A percentile compares a stretch with the other conserved stretches of the same genome.
These are phyloP conservation scores for Steromphala cineraria DNA, from an alignment of 2,888 invertebrate species.

Conservation along the genomic window DNA sequence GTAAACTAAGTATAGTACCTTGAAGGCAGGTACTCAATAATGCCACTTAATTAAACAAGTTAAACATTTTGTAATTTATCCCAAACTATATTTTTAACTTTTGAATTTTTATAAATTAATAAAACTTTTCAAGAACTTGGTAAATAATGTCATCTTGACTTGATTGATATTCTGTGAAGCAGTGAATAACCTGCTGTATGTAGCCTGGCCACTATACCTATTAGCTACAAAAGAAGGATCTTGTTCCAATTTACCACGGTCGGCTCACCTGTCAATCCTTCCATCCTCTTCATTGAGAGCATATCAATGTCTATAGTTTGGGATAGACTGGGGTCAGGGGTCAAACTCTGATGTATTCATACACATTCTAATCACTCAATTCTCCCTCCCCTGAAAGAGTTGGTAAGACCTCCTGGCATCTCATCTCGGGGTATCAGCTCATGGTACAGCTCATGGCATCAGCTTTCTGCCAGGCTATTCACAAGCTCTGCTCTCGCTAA, in stretches of 20 bases:
- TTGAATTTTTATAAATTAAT: too few species aligned
- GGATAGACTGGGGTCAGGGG: neutral
- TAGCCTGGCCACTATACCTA: too few species aligned
- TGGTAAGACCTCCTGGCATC: neutral
- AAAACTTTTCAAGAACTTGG: too few species aligned
- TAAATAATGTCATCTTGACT: too few species aligned
- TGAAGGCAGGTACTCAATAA: too few species aligned
- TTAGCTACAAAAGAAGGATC: too few species aligned
- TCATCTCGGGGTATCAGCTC: conserved; percentile 12
- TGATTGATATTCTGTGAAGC: too few species aligned
- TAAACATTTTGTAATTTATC: too few species aligned
- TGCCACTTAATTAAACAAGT: too few species aligned
- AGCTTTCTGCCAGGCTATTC: conserved; percentile 9
- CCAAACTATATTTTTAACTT: too few species aligned
- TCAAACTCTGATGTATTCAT: conserved; percentile 12
- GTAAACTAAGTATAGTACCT: too few species aligned
- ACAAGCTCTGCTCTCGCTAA: neutral
- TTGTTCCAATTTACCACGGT: neutral
- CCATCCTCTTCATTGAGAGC: neutral
- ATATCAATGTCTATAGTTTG: neutral
- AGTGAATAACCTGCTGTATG: too few species aligned
- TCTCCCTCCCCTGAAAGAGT: neutral
- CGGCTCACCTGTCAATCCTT: neutral
- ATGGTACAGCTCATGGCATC: neutral
- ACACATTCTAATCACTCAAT: neutral